Percentiles rank a stretch among this genome's conserved stretches.
phyloP scores from a whole-genome alignment of 1,140 invertebrate species.

The Metopolophium dirhodum region DNA sequence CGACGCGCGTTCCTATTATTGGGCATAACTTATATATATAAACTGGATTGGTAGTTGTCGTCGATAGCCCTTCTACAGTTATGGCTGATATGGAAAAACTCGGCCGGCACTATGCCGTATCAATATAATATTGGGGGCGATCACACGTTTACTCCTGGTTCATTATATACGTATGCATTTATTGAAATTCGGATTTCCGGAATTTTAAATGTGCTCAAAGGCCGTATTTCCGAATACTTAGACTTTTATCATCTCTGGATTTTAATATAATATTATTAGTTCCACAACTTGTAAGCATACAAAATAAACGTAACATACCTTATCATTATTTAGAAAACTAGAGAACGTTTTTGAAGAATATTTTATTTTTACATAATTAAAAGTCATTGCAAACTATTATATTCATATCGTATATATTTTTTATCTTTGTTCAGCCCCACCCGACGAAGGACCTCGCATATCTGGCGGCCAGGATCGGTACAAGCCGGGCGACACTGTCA shows the following conservation, averaged over 20 bases:
- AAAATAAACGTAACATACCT: too few relatives aligned
- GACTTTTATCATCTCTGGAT: too few relatives aligned
- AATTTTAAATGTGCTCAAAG: not conserved
- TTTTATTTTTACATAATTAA: too few relatives aligned
- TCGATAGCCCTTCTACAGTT: not conserved
- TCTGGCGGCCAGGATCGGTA: conserved; percentile 79
- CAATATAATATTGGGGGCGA: not conserved
- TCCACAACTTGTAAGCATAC: too few relatives aligned
- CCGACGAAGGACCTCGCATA: conserved; percentile 82
- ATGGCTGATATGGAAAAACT: not conserved
- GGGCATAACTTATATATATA: not conserved
- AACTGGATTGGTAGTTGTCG: not conserved
- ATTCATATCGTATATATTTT: not conserved
- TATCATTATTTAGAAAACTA: too few relatives aligned
- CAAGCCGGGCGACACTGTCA: conserved; percentile 79
- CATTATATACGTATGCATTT: not conserved
- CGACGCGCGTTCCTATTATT: not conserved
- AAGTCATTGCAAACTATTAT: not conserved
- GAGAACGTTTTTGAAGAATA: too few relatives aligned
- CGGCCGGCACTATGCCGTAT: not conserved
- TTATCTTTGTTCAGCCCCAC: conserved; percentile 71
- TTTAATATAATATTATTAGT: too few relatives aligned
- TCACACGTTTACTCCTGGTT: not conserved
- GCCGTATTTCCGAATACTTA: too few relatives aligned
- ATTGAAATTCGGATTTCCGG: not conserved